A percentile compares a stretch with the other conserved stretches of the same genome.
These are phyloP conservation scores for Sciurus carolinensis DNA, from an alignment of 2,797 vertebrate genomes.

Conservation along the genomic window DNA sequence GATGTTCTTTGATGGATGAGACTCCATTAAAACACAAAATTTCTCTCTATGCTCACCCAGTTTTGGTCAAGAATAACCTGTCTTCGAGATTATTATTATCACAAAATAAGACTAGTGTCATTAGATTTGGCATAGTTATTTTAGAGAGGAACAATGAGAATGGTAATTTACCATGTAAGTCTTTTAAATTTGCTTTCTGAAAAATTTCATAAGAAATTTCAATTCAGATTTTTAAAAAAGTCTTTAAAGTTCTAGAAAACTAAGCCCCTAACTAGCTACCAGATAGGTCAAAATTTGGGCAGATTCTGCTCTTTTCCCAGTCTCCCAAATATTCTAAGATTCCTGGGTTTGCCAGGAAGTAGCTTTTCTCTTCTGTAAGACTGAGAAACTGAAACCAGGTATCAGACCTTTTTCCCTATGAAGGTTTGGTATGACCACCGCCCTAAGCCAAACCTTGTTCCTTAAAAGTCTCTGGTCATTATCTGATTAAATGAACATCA, in stretches of 20 bases:
- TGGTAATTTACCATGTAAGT: background rate
- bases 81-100: background rate
- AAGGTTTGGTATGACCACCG: background rate
- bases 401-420: background rate
- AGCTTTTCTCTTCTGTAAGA: background rate
- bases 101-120: background rate
- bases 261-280: background rate
- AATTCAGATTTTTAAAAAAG: background rate
- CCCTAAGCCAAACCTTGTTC: background rate
- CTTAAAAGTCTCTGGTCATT: background rate
- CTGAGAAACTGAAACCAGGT: background rate
- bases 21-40: background rate
- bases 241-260: background rate
- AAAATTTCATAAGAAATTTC: slow-evolving; percentile 46
- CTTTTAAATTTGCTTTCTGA: background rate
- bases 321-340: background rate
- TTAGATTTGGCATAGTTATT: background rate
- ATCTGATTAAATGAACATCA: background rate
- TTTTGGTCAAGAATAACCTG: background rate
- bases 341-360: background rate
- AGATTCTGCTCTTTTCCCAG: background rate
- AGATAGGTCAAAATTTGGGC: background rate
- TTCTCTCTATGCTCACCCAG: background rate
- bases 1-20: background rate
- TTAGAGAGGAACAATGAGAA: background rate